Conservation (phyloP, 2,888 invertebrate genomes). For the Eupithecia exiguata region DNA sequence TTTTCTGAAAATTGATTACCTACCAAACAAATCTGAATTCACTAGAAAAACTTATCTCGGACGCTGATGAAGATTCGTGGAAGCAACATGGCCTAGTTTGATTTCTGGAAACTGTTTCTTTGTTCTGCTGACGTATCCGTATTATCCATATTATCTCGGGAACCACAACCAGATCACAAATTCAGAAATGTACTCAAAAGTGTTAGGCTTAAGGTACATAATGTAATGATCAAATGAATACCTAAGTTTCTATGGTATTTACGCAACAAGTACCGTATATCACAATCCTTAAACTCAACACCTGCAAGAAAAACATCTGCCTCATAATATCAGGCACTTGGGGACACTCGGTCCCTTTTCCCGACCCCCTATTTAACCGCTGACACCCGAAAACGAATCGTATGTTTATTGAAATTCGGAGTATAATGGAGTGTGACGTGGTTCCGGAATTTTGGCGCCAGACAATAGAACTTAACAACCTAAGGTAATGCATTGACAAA, state of each 20-base stretch:
- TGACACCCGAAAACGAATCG: constrained; percentile 22
- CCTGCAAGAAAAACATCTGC: constrained; percentile 41
- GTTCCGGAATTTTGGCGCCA: constrained; percentile 72
- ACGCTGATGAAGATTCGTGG: constrained; percentile 52
- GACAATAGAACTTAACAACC: constrained; percentile 60
- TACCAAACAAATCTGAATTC: constrained; percentile 34
- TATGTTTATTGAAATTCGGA: neutral
- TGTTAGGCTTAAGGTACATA: neutral
- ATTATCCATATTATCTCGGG: neutral
- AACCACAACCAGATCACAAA: neutral
- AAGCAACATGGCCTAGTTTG: constrained; percentile 59
- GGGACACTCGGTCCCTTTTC: constrained; percentile 44
- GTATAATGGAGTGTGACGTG: constrained; percentile 26
- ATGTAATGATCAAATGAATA: neutral
- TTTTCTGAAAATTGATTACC: constrained; percentile 1
- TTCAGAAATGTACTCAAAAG: neutral
- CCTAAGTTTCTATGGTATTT: neutral
- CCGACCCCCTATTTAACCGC: constrained; percentile 18
- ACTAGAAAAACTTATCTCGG: constrained; percentile 43
- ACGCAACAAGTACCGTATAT: neutral
- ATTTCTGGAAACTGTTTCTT: constrained; percentile 60
- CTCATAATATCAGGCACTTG: constrained; percentile 47
- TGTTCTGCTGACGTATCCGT: constrained; percentile 60
- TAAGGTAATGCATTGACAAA: constrained; percentile 45
- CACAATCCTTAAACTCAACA: constrained; percentile 17